Evolutionary conservation across 2,888 invertebrate genomes (phyloP).

Genomic region (Eristalis tenax): DNA sequence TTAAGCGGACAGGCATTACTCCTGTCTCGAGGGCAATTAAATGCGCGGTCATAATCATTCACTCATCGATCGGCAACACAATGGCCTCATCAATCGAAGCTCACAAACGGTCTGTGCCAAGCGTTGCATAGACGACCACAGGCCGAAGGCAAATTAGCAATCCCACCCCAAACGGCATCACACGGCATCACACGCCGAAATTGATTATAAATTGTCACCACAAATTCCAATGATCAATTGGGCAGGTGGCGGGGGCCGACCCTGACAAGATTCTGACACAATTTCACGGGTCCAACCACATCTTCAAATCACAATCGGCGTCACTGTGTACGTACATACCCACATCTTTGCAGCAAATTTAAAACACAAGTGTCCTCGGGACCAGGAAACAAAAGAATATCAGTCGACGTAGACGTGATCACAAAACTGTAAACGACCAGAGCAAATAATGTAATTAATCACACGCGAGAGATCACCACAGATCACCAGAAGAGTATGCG

Average conservation of each 20-base stretch:
- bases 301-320: background rate
- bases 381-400: background rate
- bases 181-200: background rate
- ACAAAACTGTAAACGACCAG: background rate
- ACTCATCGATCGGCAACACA: background rate
- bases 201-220: background rate
- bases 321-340: constrained; percentile 6
- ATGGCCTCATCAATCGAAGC: background rate
- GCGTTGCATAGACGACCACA: background rate
- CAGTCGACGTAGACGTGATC: constrained; percentile 27
- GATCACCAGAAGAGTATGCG: background rate
- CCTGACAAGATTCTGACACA: constrained; percentile 1
- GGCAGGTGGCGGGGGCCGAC: background rate
- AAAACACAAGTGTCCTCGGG: constrained; percentile 8
- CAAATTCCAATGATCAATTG: background rate
- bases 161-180: background rate
- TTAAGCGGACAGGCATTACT: background rate
- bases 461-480: background rate
- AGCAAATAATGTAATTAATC: background rate
- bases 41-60: too few species aligned
- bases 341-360: constrained; percentile 15
- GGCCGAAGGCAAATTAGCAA: background rate
- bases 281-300: constrained; percentile 3
- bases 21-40: background rate
- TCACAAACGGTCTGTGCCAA: background rate